Percentiles rank a stretch among this genome's conserved stretches.
These are phyloP conservation scores for Proteles cristata DNA, from an alignment of 2,113 vertebrate genomes.

Conservation along the genomic window DNA sequence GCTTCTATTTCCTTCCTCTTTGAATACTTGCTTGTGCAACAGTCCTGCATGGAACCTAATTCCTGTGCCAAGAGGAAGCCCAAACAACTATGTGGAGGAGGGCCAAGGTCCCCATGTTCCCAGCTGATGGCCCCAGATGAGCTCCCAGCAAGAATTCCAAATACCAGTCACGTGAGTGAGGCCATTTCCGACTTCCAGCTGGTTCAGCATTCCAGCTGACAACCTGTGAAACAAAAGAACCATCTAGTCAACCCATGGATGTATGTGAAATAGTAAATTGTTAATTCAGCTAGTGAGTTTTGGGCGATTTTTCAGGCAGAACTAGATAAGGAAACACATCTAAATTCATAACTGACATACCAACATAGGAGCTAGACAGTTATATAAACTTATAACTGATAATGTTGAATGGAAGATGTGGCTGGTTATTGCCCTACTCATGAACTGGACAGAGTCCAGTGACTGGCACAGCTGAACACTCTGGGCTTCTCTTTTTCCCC, in stretches of 20 bases:
- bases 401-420: neutral
- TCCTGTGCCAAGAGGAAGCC: neutral
- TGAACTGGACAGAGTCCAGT: neutral
- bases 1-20: neutral
- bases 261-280: neutral
- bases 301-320: neutral
- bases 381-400: neutral
- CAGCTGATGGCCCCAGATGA: neutral
- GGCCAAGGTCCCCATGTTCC: neutral
- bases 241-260: neutral
- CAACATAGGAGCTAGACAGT: neutral
- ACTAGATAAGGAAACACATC: neutral
- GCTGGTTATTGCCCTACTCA: neutral
- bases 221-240: neutral
- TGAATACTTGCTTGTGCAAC: neutral
- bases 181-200: neutral
- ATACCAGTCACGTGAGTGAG: neutral
- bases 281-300: neutral
- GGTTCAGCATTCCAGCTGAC: neutral
- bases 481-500: too few species aligned
- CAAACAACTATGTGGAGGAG: neutral
- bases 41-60: neutral
- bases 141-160: neutral
- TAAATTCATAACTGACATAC: neutral
- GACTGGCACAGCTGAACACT: too few species aligned